Evolutionary conservation across 2,113 vertebrate species (phyloP).

Genomic region (Penelope pileata): DNA sequence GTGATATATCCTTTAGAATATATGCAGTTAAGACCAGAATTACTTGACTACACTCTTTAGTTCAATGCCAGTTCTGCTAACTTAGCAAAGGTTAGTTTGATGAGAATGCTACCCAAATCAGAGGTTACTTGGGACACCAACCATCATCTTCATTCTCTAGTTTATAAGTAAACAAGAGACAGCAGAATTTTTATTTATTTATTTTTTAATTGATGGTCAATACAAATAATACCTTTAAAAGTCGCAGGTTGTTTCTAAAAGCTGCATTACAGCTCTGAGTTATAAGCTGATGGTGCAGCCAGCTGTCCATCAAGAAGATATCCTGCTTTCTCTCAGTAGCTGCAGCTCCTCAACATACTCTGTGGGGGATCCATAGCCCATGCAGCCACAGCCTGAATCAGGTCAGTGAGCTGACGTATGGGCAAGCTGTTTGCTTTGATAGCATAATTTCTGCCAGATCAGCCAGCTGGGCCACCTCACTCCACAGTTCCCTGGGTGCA

Average conservation of each 20-base stretch:
- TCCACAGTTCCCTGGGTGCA: fast-evolving
- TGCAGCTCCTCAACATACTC: neutral
- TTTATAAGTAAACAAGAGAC: neutral
- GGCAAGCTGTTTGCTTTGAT: neutral
- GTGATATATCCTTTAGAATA: neutral
- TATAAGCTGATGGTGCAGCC: neutral
- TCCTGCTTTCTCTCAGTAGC: neutral
- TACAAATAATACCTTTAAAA: neutral
- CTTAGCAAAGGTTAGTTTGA: neutral
- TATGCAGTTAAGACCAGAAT: neutral
- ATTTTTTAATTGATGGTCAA: neutral
- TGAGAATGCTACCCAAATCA: neutral
- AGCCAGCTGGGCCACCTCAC: neutral
- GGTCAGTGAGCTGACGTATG: fast-evolving
- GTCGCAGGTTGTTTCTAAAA: neutral
- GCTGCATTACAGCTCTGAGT: neutral
- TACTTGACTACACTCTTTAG: neutral
- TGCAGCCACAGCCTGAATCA: fast-evolving
- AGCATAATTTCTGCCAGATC: neutral
- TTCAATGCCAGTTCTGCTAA: neutral
- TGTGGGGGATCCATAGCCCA: neutral
- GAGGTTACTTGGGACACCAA: neutral
- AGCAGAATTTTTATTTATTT: neutral
- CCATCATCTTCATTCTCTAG: neutral
- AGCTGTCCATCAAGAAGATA: neutral